phyloP scores from a whole-genome alignment of 1,140 invertebrate genomes.

The Nixonia krombeini region DNA sequence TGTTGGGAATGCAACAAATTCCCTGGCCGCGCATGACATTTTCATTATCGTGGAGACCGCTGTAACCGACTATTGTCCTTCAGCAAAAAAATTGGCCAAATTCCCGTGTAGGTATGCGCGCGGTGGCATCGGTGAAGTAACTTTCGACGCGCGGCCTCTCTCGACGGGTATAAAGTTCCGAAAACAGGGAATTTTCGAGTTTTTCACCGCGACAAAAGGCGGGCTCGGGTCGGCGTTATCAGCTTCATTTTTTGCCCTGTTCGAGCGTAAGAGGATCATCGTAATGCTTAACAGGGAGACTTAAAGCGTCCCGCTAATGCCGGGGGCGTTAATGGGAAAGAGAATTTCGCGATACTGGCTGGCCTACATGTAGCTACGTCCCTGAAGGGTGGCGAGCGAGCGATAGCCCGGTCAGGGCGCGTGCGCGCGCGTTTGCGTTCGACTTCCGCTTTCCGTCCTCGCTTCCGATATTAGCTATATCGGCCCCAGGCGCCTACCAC shows the following conservation, averaged over 20 bases:
- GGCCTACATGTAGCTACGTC: slow-evolving; percentile 21
- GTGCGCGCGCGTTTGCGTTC: slow-evolving; percentile 45
- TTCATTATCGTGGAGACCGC: neutral
- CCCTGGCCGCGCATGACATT: no score
- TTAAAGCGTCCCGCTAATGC: slow-evolving; percentile 45
- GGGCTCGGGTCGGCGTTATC: slow-evolving; percentile 30
- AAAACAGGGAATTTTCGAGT: slow-evolving; percentile 1
- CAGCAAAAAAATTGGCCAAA: slow-evolving; percentile 2
- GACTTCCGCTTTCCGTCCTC: slow-evolving; percentile 44
- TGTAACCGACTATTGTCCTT: neutral
- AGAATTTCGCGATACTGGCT: slow-evolving; percentile 28
- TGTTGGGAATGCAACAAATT: no score
- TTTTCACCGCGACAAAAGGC: slow-evolving; percentile 23
- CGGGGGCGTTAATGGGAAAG: slow-evolving; percentile 21
- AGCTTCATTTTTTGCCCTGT: slow-evolving; percentile 35
- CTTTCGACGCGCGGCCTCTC: neutral
- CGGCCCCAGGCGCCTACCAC: slow-evolving; percentile 33
- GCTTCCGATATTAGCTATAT: slow-evolving; percentile 50
- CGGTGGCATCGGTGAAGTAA: no score
- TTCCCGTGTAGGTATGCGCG: no score
- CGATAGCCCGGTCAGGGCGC: slow-evolving; percentile 14
- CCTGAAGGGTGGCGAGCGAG: slow-evolving; percentile 30
- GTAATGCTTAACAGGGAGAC: slow-evolving; percentile 36
- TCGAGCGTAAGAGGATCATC: slow-evolving; percentile 34
- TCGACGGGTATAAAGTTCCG: no score